These are phyloP conservation scores for Vireo altiloquus DNA, from an alignment of 2,113 vertebrate genomes.

Conservation along the genomic window DNA sequence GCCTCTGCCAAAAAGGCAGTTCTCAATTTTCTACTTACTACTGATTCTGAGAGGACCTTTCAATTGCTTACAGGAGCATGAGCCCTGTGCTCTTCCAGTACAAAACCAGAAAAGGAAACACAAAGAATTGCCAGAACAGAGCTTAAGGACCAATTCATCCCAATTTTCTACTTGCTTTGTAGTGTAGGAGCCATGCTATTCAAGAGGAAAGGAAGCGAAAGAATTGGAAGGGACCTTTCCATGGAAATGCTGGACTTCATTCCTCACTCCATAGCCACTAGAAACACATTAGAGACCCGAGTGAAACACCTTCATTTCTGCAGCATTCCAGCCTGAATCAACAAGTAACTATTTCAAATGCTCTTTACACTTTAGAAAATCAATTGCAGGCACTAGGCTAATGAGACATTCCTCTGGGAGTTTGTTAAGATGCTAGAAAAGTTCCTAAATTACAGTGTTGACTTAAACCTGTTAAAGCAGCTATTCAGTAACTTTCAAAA, in stretches of 20 bases:
- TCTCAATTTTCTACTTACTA: background rate
- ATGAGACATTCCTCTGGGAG: background rate
- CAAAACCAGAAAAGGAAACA: background rate
- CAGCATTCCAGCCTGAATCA: background rate
- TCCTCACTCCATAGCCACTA: background rate
- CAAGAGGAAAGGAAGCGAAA: background rate
- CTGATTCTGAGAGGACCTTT: background rate
- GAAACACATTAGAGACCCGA: background rate
- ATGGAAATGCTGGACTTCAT: background rate
- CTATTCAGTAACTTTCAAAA: background rate
- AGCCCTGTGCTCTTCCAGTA: background rate
- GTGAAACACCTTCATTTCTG: background rate
- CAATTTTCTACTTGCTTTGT: background rate
- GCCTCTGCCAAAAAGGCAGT: background rate
- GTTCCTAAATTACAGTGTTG: background rate
- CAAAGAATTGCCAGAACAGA: background rate
- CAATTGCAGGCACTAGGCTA: background rate
- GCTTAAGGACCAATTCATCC: background rate
- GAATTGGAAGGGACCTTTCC: background rate
- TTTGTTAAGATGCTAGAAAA: background rate
- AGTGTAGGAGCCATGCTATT: background rate
- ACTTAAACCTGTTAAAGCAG: conserved; percentile 3
- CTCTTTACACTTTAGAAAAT: background rate
- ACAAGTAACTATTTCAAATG: background rate
- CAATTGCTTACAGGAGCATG: background rate